These are phyloP conservation scores for Scytalopus superciliaris DNA, from an alignment of 2,113 vertebrate genomes.

Conservation along the genomic window DNA sequence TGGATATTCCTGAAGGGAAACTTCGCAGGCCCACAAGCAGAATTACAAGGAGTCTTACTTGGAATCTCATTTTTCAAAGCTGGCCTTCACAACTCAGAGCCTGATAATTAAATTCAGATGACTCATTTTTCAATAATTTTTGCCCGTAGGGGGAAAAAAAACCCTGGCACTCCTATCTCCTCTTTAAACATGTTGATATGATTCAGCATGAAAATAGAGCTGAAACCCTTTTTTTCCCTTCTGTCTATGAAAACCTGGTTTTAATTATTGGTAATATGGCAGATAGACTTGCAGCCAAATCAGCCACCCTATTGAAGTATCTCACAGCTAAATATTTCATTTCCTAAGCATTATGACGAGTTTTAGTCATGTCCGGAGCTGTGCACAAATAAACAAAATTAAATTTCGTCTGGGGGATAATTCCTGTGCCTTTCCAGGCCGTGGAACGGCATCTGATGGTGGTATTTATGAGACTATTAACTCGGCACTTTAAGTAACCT, in stretches of 20 bases:
- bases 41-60: neutral
- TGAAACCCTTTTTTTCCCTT: neutral
- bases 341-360: slow-evolving; percentile 20
- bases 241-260: slow-evolving; percentile 26
- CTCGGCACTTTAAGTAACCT: neutral
- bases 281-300: slow-evolving; percentile 42
- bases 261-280: slow-evolving; percentile 66
- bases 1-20: neutral
- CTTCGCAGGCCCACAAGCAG: neutral
- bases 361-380: slow-evolving; percentile 3
- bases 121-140: slow-evolving; percentile 51
- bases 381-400: neutral
- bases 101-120: slow-evolving; percentile 24
- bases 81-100: neutral
- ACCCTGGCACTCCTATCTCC: neutral
- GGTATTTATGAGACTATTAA: neutral
- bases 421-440: neutral
- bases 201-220: slow-evolving; percentile 42
- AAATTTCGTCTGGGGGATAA: neutral
- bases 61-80: neutral
- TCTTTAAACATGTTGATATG: slow-evolving; percentile 32
- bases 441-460: neutral
- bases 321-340: slow-evolving; percentile 56
- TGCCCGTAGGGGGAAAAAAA: neutral
- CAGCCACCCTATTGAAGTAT: slow-evolving; percentile 26